These are phyloP conservation scores for Avahi laniger DNA, from an alignment of 2,797 vertebrate species.

Conservation along the genomic window DNA sequence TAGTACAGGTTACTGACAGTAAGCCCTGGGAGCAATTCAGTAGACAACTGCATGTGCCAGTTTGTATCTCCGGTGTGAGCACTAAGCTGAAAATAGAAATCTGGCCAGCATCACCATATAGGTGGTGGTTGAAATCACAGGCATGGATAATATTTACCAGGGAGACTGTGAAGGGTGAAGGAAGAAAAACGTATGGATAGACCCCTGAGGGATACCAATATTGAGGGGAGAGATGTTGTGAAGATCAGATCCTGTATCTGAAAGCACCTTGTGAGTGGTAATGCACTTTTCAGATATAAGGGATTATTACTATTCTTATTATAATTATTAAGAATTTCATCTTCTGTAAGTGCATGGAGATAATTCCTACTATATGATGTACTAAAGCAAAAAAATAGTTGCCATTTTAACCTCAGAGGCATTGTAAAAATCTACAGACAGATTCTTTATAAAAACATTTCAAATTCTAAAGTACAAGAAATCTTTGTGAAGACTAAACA, in stretches of 20 bases:
- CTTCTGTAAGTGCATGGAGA: neutral
- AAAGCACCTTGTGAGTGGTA: neutral
- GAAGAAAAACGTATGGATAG: neutral
- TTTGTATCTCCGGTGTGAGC: neutral
- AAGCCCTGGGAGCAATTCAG: neutral
- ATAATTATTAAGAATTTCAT: neutral
- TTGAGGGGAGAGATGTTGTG: neutral
- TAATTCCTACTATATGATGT: neutral
- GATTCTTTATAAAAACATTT: neutral
- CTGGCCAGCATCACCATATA: neutral
- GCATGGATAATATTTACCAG: neutral
- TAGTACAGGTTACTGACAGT: neutral
- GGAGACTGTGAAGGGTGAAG: neutral
- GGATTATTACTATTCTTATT: neutral
- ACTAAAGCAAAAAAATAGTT: neutral
- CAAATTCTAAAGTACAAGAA: constrained; percentile 43
- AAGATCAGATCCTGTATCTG: neutral
- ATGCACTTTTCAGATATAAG: neutral
- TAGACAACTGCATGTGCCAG: neutral
- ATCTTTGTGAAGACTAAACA: constrained; percentile 40
- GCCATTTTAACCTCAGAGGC: neutral
- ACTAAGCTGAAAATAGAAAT: constrained; percentile 44
- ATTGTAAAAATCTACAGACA: neutral
- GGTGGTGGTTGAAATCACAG: neutral
- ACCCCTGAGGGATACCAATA: neutral